Percentiles rank a stretch among this genome's conserved stretches.
phyloP scores from a whole-genome alignment of 2,113 vertebrate genomes.

The Caranx ignobilis region DNA sequence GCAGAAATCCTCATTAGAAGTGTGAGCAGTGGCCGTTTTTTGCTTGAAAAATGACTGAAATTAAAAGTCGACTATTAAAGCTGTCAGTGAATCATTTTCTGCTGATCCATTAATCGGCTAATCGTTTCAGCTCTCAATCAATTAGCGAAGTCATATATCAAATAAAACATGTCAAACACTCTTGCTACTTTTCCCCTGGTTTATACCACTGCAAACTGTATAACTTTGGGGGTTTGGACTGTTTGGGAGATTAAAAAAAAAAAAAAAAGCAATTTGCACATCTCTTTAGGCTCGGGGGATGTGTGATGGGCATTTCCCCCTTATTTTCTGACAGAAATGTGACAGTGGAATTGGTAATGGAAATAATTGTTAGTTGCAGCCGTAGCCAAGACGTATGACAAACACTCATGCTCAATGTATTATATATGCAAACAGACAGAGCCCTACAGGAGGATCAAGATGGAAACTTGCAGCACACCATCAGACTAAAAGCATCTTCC shows the following conservation, averaged over 20 bases:
- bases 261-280: not conserved
- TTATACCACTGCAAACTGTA: not conserved
- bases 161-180: not conserved
- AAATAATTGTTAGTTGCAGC: slow-evolving; percentile 17
- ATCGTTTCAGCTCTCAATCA: not conserved
- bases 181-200: not conserved
- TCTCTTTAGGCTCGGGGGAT: slow-evolving; percentile 1
- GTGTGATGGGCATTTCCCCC: slow-evolving; percentile 3
- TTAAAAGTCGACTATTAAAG: not conserved
- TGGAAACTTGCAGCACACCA: slow-evolving; percentile 12
- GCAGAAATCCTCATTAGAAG: not conserved
- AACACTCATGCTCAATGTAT: not conserved
- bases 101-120: not conserved
- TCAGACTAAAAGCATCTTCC: slow-evolving; percentile 41
- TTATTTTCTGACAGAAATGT: slow-evolving; percentile 23
- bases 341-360: not conserved
- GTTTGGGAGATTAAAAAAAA: not conserved
- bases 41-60: not conserved
- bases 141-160: not conserved
- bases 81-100: not conserved
- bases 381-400: not conserved
- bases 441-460: slow-evolving; percentile 1
- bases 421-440: slow-evolving; percentile 1
- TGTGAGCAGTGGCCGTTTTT: not conserved
- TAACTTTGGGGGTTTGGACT: not conserved